These are phyloP conservation scores for Chelidonichthys spinosus DNA, from an alignment of 2,797 vertebrate genomes.

Conservation along the genomic window DNA sequence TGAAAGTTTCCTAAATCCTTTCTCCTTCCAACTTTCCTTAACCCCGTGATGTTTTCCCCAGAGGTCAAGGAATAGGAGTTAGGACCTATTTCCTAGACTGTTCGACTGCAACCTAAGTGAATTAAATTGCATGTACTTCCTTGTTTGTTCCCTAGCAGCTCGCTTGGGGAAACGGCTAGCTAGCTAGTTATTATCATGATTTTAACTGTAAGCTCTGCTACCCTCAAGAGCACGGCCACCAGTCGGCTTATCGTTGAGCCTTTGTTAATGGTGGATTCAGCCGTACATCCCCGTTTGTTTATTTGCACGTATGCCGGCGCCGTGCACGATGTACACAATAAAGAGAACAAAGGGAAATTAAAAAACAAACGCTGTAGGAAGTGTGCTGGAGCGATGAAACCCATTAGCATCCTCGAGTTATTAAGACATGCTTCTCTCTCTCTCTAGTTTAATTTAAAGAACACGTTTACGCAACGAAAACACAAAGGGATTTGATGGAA, in stretches of 20 bases:
- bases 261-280: constrained; percentile 39
- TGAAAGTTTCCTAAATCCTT: no score
- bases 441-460: constrained; percentile 32
- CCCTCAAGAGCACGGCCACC: constrained; percentile 1
- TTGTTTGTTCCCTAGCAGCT: constrained; percentile 28
- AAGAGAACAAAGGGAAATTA: constrained; percentile 31
- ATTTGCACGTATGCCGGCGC: constrained; percentile 10
- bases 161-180: constrained; percentile 27
- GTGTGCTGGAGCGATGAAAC: constrained; percentile 23
- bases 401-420: constrained; percentile 32
- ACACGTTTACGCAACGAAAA: constrained; percentile 10
- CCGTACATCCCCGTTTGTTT: constrained; percentile 10
- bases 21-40: no score
- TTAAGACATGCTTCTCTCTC: constrained; percentile 25
- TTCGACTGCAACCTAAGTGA: background rate
- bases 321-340: constrained; percentile 14
- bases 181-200: constrained; percentile 29
- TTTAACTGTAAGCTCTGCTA: constrained; percentile 24
- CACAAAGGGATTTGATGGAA: constrained; percentile 20
- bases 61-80: no score
- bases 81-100: no score
- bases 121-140: constrained; percentile 28
- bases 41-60: no score
- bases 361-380: constrained; percentile 11
- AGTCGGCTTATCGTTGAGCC: constrained; percentile 28